Evolutionary conservation across 2,888 invertebrate species (phyloP).

Genomic region (Psylliodes chrysocephalus): DNA sequence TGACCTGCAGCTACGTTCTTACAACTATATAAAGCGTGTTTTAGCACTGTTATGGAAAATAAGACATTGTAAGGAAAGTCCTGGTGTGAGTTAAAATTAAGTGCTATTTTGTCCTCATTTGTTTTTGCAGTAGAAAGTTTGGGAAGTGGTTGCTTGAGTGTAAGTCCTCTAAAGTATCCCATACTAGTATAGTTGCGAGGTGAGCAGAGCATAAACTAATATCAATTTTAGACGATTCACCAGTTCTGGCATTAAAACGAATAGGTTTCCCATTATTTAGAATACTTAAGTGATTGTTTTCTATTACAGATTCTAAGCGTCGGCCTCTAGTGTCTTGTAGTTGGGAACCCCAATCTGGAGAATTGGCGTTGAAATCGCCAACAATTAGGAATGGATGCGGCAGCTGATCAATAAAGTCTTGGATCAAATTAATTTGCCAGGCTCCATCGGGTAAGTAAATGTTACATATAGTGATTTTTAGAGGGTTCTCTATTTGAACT

Average conservation of each 20-base stretch:
- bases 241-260: background rate
- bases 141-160: background rate
- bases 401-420: background rate
- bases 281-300: background rate
- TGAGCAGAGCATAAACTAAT: background rate
- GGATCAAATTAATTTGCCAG: background rate
- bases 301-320: background rate
- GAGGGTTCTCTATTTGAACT: no score
- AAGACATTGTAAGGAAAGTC: no score
- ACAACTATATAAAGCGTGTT: no score
- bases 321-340: background rate
- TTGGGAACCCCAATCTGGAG: background rate
- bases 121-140: no score
- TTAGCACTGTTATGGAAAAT: no score
- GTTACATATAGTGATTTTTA: no score
- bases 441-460: no score
- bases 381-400: background rate
- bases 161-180: background rate
- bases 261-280: conserved; percentile 2
- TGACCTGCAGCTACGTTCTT: no score
- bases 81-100: no score
- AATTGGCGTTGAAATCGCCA: background rate
- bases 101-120: no score
- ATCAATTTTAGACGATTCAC: background rate
- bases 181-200: background rate